Percentiles rank a stretch among this genome's conserved stretches.
These are phyloP conservation scores for Lepidurus arcticus DNA, from an alignment of 1,140 invertebrate species.

Conservation along the genomic window DNA sequence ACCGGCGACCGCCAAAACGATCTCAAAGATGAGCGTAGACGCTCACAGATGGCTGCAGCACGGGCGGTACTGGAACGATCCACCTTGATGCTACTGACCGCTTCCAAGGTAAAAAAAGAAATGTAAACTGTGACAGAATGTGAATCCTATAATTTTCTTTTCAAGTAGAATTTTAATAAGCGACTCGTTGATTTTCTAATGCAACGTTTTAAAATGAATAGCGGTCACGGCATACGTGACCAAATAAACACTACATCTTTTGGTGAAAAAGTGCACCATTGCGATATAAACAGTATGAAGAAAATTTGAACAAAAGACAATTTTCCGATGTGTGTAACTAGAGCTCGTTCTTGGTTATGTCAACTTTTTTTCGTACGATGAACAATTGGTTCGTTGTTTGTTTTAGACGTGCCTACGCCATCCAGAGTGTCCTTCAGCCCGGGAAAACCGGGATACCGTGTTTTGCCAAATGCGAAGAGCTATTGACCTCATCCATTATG, in stretches of 20 bases:
- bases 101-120: constrained; percentile 71
- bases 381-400: background rate
- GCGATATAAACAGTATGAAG: no score
- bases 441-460: constrained; percentile 93
- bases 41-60: constrained; percentile 92
- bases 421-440: constrained; percentile 84
- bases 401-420: constrained; percentile 79
- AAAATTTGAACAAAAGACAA: background rate
- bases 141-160: no score
- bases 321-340: background rate
- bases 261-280: no score
- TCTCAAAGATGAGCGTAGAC: constrained; percentile 86
- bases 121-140: no score
- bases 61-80: constrained; percentile 90
- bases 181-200: no score
- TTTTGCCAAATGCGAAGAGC: constrained; percentile 95
- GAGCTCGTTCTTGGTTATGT: background rate
- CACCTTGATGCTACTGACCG: constrained; percentile 95
- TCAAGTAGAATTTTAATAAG: no score
- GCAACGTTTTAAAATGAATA: no score
- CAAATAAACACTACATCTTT: no score
- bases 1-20: constrained; percentile 77
- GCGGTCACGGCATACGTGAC: no score
- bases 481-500: constrained; percentile 95
- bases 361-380: background rate